Percentiles rank a stretch among this genome's conserved stretches.
phyloP scores from a whole-genome alignment of 2,888 invertebrate genomes.

The Keiferia lycopersicella region DNA sequence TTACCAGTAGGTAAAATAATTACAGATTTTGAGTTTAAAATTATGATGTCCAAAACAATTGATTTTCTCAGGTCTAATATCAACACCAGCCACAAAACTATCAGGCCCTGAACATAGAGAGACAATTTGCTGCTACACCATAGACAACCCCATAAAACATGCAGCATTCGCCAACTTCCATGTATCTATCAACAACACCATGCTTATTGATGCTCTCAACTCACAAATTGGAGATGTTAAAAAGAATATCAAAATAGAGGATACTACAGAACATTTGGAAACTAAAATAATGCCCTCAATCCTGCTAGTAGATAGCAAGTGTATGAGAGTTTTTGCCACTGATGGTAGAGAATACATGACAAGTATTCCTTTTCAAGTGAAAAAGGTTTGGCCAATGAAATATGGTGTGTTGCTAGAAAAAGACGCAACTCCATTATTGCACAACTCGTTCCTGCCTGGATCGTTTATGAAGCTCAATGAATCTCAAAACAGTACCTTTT shows the following conservation, averaged over 20 bases:
- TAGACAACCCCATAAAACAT: slow-evolving; percentile 90
- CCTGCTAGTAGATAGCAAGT: slow-evolving; percentile 87
- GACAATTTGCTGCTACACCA: slow-evolving; percentile 87
- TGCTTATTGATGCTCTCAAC: slow-evolving; percentile 77
- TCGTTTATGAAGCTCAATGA: slow-evolving; percentile 68
- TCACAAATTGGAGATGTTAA: slow-evolving; percentile 74
- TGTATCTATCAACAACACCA: slow-evolving; percentile 76
- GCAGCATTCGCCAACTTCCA: slow-evolving; percentile 87
- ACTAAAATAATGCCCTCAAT: slow-evolving; percentile 84
- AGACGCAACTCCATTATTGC: slow-evolving; percentile 66
- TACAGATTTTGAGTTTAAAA: too few relatives aligned
- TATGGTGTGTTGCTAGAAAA: slow-evolving; percentile 93
- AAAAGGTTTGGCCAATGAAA: slow-evolving; percentile 91
- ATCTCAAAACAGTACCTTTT: slow-evolving; percentile 63
- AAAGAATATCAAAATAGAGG: slow-evolving; percentile 73
- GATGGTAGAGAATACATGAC: slow-evolving; percentile 92
- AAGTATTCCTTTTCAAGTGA: slow-evolving; percentile 90
- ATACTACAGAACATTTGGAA: slow-evolving; percentile 73
- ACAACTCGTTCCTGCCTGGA: slow-evolving; percentile 57
- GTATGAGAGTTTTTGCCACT: slow-evolving; percentile 88
- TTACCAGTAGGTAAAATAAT: too few relatives aligned
- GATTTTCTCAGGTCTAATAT: slow-evolving; percentile 68
- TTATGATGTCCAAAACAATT: too few relatives aligned
- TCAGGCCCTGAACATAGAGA: slow-evolving; percentile 77
- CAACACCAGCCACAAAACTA: slow-evolving; percentile 72